A percentile compares a stretch with the other conserved stretches of the same genome.
Conservation (phyloP, 1,140 invertebrate species). For the Lordiphosa mommai region DNA sequence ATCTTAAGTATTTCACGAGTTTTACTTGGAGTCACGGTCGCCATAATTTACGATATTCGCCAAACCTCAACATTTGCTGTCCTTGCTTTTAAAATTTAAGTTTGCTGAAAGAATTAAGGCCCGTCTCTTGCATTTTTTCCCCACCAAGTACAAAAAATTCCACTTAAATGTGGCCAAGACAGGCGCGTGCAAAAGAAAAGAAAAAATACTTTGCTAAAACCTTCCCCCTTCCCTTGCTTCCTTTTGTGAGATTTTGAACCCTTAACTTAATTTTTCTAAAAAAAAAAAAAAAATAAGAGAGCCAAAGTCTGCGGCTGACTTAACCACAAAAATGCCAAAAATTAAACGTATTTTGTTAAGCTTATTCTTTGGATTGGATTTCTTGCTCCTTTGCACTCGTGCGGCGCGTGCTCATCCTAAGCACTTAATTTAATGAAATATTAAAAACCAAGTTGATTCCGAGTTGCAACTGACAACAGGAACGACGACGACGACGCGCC, state of each 20-base stretch:
- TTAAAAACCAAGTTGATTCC: slow-evolving; percentile 61
- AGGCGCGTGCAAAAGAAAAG: neutral
- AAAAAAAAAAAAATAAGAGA: slow-evolving; percentile 14
- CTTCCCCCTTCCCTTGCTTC: neutral
- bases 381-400: slow-evolving; percentile 51
- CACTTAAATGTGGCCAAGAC: slow-evolving; percentile 21
- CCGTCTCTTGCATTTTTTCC: slow-evolving; percentile 19
- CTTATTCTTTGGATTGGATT: slow-evolving; percentile 16
- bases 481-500: slow-evolving; percentile 21
- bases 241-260: slow-evolving; percentile 41
- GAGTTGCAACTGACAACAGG: slow-evolving; percentile 41
- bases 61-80: neutral
- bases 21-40: too few species aligned
- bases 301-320: slow-evolving; percentile 61
- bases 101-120: slow-evolving; percentile 34
- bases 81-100: slow-evolving; percentile 2
- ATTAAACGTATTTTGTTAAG: slow-evolving; percentile 61
- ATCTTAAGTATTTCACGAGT: too few species aligned
- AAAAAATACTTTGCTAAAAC: slow-evolving; percentile 3
- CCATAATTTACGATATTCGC: too few species aligned
- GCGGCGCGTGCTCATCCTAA: slow-evolving; percentile 45
- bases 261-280: slow-evolving; percentile 56
- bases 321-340: slow-evolving; percentile 74
- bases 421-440: slow-evolving; percentile 80
- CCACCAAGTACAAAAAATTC: slow-evolving; percentile 9